Conservation (phyloP, 2,888 invertebrate genomes). For the Scaptomyza flava region DNA sequence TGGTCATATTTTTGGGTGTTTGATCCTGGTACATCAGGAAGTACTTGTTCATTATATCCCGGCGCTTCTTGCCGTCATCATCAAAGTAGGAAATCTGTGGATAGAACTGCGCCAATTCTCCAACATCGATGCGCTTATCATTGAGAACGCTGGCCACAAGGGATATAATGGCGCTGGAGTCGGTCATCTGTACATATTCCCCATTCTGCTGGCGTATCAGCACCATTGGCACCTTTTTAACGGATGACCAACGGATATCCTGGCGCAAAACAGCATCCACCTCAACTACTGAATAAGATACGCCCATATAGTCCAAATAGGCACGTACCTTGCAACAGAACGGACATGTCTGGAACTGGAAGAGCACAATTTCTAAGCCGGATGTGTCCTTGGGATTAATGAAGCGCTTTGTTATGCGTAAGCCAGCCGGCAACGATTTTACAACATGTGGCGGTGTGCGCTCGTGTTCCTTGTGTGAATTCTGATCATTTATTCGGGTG, state of each 20-base stretch:
- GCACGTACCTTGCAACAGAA: conserved; percentile 97
- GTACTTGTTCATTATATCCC: conserved; percentile 94
- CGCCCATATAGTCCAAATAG: conserved; percentile 95
- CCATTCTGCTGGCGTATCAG: conserved; percentile 90
- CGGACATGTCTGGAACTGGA: conserved; percentile 98
- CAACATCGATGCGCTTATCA: conserved; percentile 86
- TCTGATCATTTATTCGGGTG: conserved; percentile 68
- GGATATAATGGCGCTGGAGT: conserved; percentile 97
- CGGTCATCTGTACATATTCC: conserved; percentile 93
- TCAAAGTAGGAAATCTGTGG: conserved; percentile 89
- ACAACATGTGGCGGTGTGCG: conserved; percentile 81
- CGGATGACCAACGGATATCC: conserved; percentile 96
- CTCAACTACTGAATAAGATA: conserved; percentile 98
- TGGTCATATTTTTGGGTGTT: conserved; percentile 85
- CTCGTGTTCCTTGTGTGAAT: conserved; percentile 83
- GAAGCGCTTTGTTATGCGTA: conserved; percentile 87
- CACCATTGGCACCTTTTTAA: conserved; percentile 97
- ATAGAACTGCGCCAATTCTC: conserved; percentile 91
- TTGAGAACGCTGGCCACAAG: conserved; percentile 91
- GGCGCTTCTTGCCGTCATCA: conserved; percentile 88
- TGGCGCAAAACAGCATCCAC: conserved; percentile 97
- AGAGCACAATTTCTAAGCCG: conserved; percentile 92
- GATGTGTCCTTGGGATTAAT: conserved; percentile 87
- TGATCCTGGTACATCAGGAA: conserved; percentile 92
- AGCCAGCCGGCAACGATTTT: conserved; percentile 85